These are phyloP conservation scores for Coracopsis vasa DNA, from an alignment of 2,113 vertebrate species.

Conservation along the genomic window DNA sequence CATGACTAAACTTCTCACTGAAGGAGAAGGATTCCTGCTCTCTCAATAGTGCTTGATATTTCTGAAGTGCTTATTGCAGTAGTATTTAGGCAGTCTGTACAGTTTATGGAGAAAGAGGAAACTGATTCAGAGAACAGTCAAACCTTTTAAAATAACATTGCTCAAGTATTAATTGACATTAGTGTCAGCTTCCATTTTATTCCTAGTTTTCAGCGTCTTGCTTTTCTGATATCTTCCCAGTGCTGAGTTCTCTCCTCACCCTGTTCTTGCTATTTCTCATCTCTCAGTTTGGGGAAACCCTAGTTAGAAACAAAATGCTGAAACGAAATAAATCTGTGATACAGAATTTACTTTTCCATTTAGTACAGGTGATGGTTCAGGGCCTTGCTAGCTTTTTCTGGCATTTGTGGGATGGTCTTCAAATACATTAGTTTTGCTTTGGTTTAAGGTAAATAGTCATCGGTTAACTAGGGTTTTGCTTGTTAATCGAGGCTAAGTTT, in stretches of 20 bases:
- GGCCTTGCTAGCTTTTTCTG: slow-evolving; percentile 50
- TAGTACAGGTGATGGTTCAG: slow-evolving; percentile 56
- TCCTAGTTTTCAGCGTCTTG: not conserved
- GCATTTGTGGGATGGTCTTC: slow-evolving; percentile 10
- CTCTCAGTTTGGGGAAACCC: not conserved
- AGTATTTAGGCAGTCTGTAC: not conserved
- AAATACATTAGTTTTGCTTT: slow-evolving; percentile 50
- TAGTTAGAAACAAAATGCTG: slow-evolving; percentile 40
- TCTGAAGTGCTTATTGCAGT: not conserved
- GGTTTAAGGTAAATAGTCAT: slow-evolving; percentile 44
- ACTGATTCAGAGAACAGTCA: not conserved
- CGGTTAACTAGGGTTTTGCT: slow-evolving; percentile 27
- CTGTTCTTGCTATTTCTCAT: not conserved
- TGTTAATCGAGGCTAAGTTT: slow-evolving; percentile 64
- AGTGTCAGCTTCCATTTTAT: not conserved
- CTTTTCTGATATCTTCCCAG: not conserved
- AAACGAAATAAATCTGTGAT: not conserved
- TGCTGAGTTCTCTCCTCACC: not conserved
- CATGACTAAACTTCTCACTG: slow-evolving; percentile 49
- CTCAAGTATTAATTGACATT: not conserved
- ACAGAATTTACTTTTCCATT: slow-evolving; percentile 62
- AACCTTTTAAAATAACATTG: not conserved
- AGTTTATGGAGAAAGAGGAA: not conserved
- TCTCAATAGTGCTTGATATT: not conserved
- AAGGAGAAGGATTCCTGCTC: slow-evolving; percentile 17